Conservation (phyloP, 2,113 vertebrate genomes). For the Benitochromis conjunctus region DNA sequence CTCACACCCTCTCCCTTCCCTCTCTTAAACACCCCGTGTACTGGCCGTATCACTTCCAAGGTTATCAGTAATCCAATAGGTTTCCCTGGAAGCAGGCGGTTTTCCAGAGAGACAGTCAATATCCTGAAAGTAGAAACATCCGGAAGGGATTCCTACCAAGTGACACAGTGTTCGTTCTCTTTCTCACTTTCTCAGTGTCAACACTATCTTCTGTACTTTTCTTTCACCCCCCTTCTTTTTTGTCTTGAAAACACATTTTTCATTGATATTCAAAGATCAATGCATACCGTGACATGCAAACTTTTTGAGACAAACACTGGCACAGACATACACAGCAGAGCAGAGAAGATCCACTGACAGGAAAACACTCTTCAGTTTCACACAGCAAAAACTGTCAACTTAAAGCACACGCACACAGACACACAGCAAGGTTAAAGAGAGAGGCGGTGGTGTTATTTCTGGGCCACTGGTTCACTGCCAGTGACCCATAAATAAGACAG, state of each 20-base stretch:
- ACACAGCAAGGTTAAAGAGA: neutral
- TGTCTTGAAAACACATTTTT: neutral
- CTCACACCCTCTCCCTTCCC: neutral
- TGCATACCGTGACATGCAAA: neutral
- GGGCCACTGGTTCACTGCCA: slow-evolving; percentile 30
- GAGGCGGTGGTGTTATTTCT: slow-evolving; percentile 36
- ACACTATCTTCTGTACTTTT: slow-evolving; percentile 1
- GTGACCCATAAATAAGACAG: slow-evolving; percentile 47
- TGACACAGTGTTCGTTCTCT: slow-evolving; percentile 29
- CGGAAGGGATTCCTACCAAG: slow-evolving; percentile 44
- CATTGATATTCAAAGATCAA: neutral
- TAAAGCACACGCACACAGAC: neutral
- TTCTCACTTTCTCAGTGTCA: slow-evolving; percentile 19
- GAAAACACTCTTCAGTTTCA: neutral
- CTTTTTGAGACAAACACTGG: neutral
- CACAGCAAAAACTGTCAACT: neutral
- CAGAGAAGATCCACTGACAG: neutral
- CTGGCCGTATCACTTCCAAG: slow-evolving; percentile 54
- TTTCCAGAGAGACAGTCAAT: slow-evolving; percentile 47
- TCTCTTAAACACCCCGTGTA: slow-evolving; percentile 1
- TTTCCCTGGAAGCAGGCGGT: slow-evolving; percentile 41
- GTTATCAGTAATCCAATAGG: slow-evolving; percentile 71
- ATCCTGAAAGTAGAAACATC: slow-evolving; percentile 59
- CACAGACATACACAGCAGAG: neutral
- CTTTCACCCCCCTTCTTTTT: neutral